phyloP scores from a whole-genome alignment of 1,140 invertebrate genomes.

The Drosophila sp. region DNA sequence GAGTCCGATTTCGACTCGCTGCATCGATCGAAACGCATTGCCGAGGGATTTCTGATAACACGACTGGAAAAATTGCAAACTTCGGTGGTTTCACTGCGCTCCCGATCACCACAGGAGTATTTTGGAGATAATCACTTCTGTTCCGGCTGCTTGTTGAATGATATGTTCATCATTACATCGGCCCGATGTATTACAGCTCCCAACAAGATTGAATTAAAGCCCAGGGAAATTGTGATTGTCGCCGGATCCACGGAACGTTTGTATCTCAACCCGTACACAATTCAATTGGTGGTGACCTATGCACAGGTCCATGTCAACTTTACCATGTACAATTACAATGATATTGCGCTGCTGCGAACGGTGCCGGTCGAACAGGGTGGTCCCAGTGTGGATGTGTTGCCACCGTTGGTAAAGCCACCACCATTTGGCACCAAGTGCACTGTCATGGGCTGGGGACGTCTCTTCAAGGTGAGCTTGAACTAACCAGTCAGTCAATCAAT shows the following conservation, averaged over 20 bases:
- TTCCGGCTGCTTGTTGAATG: background rate
- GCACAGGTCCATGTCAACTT: background rate
- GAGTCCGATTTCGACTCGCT: background rate
- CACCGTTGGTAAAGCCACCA: background rate
- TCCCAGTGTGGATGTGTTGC: background rate
- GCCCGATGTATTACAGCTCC: background rate
- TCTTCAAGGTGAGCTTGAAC: background rate
- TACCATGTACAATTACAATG: constrained; percentile 5
- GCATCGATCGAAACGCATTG: background rate
- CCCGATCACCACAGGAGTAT: background rate
- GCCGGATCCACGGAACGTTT: background rate
- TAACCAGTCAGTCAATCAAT: too few relatives aligned
- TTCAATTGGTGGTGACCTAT: background rate
- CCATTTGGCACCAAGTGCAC: background rate
- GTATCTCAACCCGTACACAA: background rate
- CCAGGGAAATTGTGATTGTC: constrained; percentile 1
- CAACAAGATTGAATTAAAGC: background rate
- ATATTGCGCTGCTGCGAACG: constrained; percentile 7
- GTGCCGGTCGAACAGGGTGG: background rate
- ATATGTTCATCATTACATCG: background rate
- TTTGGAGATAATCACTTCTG: constrained; percentile 6
- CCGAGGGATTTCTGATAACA: background rate
- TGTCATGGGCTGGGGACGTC: constrained; percentile 7
- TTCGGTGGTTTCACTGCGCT: background rate
- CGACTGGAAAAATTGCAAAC: background rate